Evolutionary conservation across 2,797 vertebrate genomes (phyloP).

Genomic region (Parambassis ranga): DNA sequence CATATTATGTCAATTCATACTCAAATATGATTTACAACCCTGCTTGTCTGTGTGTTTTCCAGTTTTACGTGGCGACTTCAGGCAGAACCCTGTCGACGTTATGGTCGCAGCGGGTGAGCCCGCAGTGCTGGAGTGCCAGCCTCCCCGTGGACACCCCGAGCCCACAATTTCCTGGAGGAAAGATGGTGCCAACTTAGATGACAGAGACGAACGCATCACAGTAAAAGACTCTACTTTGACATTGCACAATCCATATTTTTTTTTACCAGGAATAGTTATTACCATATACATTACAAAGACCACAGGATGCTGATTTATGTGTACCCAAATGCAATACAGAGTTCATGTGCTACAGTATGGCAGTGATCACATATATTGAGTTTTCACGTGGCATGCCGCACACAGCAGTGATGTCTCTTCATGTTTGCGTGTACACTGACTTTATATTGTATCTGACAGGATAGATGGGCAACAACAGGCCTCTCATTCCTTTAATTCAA

Average conservation of each 20-base stretch:
- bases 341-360: not conserved
- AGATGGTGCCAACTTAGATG: constrained; percentile 85
- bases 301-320: no score
- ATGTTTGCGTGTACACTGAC: constrained; percentile 28
- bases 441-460: constrained; percentile 11
- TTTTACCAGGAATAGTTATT: no score
- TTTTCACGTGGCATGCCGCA: not conserved
- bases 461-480: not conserved
- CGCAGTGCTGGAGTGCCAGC: constrained; percentile 93
- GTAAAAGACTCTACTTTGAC: constrained; percentile 71
- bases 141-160: constrained; percentile 92
- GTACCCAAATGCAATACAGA: no score
- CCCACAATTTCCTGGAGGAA: constrained; percentile 96
- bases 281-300: no score
- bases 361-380: constrained; percentile 15
- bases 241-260: no score
- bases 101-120: constrained; percentile 94
- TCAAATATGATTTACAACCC: not conserved
- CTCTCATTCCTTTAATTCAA: constrained; percentile 19
- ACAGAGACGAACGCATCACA: constrained; percentile 92
- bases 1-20: not conserved
- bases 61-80: constrained; percentile 95
- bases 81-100: constrained; percentile 93
- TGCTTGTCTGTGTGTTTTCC: constrained; percentile 27
- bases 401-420: constrained; percentile 20